Percentiles rank a stretch among this genome's conserved stretches.
Conservation (phyloP, 2,113 vertebrate species). For the Clarias macrocephalus region DNA sequence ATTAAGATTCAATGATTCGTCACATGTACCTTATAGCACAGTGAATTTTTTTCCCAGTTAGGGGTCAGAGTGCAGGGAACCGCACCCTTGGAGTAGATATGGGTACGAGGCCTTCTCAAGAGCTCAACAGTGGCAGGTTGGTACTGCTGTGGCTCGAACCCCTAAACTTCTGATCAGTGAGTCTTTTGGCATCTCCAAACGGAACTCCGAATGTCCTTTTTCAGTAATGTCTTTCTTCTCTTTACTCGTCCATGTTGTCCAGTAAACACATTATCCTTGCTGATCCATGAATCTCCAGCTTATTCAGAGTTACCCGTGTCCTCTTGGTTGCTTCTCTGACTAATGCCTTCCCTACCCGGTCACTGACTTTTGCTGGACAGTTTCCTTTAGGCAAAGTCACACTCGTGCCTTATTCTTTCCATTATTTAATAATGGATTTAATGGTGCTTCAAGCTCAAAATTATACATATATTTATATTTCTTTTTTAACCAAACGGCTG, state of each 20-base stretch:
- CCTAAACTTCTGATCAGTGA: too few species aligned
- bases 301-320: background rate
- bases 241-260: background rate
- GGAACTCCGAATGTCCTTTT: background rate
- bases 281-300: background rate
- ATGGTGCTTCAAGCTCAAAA: background rate
- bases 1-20: too few species aligned
- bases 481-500: background rate
- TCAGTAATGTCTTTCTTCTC: background rate
- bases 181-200: background rate
- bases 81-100: too few species aligned
- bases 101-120: too few species aligned
- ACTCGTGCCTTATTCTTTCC: background rate
- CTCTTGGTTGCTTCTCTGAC: background rate
- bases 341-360: background rate
- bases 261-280: background rate
- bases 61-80: too few species aligned
- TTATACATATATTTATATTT: background rate
- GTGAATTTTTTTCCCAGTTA: too few species aligned
- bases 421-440: background rate
- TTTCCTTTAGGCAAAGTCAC: background rate
- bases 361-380: background rate
- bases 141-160: too few species aligned
- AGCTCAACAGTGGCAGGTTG: too few species aligned
- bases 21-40: too few species aligned